phyloP scores from a whole-genome alignment of 2,113 vertebrate species.

The Coregonus clupeaformis region DNA sequence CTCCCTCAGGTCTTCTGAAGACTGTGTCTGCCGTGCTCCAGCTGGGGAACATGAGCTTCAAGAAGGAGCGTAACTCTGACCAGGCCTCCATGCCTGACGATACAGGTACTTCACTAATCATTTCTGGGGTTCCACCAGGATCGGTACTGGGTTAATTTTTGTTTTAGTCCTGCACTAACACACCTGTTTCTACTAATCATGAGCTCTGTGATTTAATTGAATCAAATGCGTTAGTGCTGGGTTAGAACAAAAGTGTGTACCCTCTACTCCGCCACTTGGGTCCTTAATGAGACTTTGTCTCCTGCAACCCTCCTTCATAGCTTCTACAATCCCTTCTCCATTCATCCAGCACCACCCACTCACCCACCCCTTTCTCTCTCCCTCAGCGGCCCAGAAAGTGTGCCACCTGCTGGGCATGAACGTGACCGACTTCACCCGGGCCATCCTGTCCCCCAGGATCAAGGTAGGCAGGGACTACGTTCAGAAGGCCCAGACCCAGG shows the following conservation, averaged over 20 bases:
- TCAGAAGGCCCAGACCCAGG: constrained; percentile 98
- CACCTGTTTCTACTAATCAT: too few species aligned
- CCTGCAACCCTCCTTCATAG: too few species aligned
- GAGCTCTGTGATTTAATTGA: too few species aligned
- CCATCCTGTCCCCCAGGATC: constrained; percentile 93
- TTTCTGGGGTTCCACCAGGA: not conserved
- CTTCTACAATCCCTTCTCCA: too few species aligned
- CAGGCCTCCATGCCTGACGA: constrained; percentile 99
- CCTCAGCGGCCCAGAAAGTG: constrained; percentile 92
- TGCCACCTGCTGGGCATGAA: constrained; percentile 96
- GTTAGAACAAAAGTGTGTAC: too few species aligned
- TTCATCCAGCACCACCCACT: not conserved
- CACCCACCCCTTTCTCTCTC: not conserved
- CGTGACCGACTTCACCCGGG: constrained; percentile 93
- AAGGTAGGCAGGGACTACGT: constrained; percentile 97
- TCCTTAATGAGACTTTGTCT: too few species aligned
- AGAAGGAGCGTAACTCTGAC: constrained; percentile 97
- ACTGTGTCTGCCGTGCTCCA: constrained; percentile 94
- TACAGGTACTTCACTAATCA: constrained; percentile 74
- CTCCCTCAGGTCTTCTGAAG: constrained; percentile 81
- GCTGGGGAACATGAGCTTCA: constrained; percentile 95
- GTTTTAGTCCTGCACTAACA: too few species aligned
- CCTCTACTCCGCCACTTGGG: too few species aligned
- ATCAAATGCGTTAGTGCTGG: too few species aligned
- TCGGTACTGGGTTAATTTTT: too few species aligned